Evolutionary conservation across 2,113 vertebrate genomes (phyloP), one percentile per base, ranked within the genome.

Genomic region (Candoia aspera): DNA sequence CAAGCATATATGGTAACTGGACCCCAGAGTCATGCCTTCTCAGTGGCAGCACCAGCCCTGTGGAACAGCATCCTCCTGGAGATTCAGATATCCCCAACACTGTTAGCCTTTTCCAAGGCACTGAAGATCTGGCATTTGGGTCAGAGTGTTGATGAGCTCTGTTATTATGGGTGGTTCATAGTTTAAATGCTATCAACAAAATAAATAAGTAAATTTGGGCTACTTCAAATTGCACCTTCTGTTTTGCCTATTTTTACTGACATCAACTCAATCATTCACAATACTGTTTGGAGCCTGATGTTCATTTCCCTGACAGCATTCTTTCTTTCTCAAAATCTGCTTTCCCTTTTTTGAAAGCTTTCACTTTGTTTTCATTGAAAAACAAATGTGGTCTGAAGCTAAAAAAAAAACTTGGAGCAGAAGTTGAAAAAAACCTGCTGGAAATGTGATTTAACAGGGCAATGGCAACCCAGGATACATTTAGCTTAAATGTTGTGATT

Each of bases 391-490:
- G 37, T 79, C 37, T 79, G 68, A 73, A 73, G 15, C 15, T 29
- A 37, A 19, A 84, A 64, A 86, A 91, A 94, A 57, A 87, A 90
- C 24, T 58, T 13, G 84, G 94, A 90, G 88, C 59, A 73, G 24
- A 33, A 33, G 21, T 95, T 95, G 62, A 1, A 1, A 64, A 92
- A 68, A 64, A 96, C 79, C 11, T 87, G 13, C 89, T 6, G 88
- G 87, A 57, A 95, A 95, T 87, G 57, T 4, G 79, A 91, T 79
- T 79, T 90, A 92, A 87, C 42, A 93, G 93, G 68, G 92, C 92
- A 92, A 92, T 46, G 0, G 0, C 33, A 64, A 93, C 95, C 73
- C 55, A 94, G 21, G 10, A 29, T 15, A 79, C 58, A 13, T 54
- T 93, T 11, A 58, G 96, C 93, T 92, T 46, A 59, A 90, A 29